These are phyloP conservation scores for Karalla daura DNA, from an alignment of 2,797 vertebrate species.

Conservation along the genomic window DNA sequence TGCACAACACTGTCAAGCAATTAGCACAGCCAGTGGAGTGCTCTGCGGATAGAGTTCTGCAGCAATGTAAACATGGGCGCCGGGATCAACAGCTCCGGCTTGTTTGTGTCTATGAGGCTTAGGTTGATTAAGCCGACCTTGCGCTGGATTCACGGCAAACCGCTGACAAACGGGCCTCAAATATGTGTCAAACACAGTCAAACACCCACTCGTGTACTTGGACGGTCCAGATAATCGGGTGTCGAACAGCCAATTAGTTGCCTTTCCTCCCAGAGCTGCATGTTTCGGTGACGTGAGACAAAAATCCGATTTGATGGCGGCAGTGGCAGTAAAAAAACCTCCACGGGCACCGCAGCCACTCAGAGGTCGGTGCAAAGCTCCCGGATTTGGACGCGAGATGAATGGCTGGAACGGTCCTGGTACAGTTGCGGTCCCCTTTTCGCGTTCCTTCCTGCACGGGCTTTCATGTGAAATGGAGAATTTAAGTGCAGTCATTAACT, in stretches of 20 bases:
- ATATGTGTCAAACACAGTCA: background rate
- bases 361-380: background rate
- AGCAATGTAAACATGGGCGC: background rate
- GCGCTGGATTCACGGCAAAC: slow-evolving; percentile 5
- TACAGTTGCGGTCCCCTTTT: background rate
- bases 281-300: background rate
- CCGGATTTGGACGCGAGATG: background rate
- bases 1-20: background rate
- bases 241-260: background rate
- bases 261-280: background rate
- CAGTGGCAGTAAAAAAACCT: background rate
- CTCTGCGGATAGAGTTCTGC: background rate
- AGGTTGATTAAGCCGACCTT: background rate
- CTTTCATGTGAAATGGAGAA: background rate
- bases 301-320: background rate
- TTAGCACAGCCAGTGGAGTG: background rate
- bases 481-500: too few species aligned
- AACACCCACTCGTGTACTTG: background rate
- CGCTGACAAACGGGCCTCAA: background rate
- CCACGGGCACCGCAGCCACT: background rate
- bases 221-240: background rate
- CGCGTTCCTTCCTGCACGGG: background rate
- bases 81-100: background rate
- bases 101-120: background rate
- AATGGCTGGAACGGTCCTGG: background rate